Evolutionary conservation across 2,888 invertebrate genomes (phyloP).

Genomic region (Nysson spinosus): DNA sequence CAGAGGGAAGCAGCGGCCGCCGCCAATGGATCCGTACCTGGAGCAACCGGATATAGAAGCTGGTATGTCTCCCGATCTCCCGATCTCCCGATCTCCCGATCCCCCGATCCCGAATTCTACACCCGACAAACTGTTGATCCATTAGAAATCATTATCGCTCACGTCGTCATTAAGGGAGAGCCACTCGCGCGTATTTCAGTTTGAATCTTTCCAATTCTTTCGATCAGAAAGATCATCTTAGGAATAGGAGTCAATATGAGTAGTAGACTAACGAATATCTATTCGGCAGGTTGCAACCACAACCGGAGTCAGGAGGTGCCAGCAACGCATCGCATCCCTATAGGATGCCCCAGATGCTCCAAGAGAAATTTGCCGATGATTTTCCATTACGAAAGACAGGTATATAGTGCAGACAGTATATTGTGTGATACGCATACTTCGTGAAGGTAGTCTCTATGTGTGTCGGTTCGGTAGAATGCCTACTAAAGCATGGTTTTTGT

Average conservation of each 20-base stretch:
- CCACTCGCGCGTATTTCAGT: neutral
- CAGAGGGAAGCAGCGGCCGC: conserved; percentile 85
- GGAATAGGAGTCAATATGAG: too few species aligned
- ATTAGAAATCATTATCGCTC: too few species aligned
- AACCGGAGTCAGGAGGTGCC: conserved; percentile 71
- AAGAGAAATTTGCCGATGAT: conserved; percentile 84
- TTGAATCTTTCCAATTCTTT: neutral
- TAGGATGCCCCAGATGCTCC: conserved; percentile 82
- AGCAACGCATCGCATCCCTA: conserved; percentile 83
- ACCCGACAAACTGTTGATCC: too few species aligned
- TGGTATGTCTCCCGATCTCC: conserved; percentile 81
- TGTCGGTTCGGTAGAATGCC: conserved; percentile 67
- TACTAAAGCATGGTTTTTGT: conserved; percentile 70
- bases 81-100: too few species aligned
- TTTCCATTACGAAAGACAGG: conserved; percentile 97
- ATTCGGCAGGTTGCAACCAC: conserved; percentile 71
- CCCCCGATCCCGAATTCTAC: too few species aligned
- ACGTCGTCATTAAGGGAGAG: too few species aligned
- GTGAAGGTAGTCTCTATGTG: conserved; percentile 57
- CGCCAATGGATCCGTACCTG: conserved; percentile 83
- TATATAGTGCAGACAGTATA: conserved; percentile 77
- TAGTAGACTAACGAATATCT: conserved; percentile 4
- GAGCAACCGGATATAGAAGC: conserved; percentile 86
- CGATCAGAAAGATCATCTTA: too few species aligned
- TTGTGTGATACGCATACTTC: conserved; percentile 44